Base-by-base conservation (phyloP, 37 sponge, comb jelly and placozoan genomes). In the Ephydatia muelleri region DNA sequence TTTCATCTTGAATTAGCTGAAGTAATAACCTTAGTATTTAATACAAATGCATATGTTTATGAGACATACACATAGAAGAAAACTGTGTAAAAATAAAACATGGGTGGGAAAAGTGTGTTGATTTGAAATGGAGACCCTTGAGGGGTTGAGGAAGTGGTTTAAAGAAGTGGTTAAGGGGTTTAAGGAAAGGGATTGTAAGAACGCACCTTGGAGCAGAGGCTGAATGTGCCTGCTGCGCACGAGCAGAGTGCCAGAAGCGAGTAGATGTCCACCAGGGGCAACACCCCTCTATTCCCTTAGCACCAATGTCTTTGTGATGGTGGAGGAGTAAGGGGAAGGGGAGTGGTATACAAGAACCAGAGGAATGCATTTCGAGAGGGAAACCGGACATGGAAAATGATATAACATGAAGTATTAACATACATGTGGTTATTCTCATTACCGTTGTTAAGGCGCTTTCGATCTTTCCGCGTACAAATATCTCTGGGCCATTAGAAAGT, bases 401-500 rank as follows among this genome's bases (percentile, higher is more conserved):
- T 75, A 75, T 5, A n/a, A 37, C 73, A 23, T 72, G 13, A 37
- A 75, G 37, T 16, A 31, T 25, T 75, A 3, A 30, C 8, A 19
- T 5, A 30, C 27, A 30, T 4, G 13, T 11, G 9, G 70, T 26
- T 40, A 30, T 3, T 11, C 0, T 1, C 75, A 86, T 90, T 57
- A 92, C 97, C 37, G 93, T 93, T 79, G 78, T 88, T 23, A 97
- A 70, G 40, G 86, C 84, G 21, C 75, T 83, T 30, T 93, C 94
- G 19, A 83, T 47, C 67, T 88, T 40, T 9, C 92, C 90, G 27
- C 12, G 76, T 97, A 93, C 66, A 93, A 81, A 75, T 95, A 92
- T 47, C 80, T 79, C 73, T 97, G 98, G 33, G 95, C 93, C 81
- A 97, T 73, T 19, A 97, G 68, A 49, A 86, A 93, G 86, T 91